Conservation (phyloP, 2,797 vertebrate genomes). For the Sebastes alutus region DNA sequence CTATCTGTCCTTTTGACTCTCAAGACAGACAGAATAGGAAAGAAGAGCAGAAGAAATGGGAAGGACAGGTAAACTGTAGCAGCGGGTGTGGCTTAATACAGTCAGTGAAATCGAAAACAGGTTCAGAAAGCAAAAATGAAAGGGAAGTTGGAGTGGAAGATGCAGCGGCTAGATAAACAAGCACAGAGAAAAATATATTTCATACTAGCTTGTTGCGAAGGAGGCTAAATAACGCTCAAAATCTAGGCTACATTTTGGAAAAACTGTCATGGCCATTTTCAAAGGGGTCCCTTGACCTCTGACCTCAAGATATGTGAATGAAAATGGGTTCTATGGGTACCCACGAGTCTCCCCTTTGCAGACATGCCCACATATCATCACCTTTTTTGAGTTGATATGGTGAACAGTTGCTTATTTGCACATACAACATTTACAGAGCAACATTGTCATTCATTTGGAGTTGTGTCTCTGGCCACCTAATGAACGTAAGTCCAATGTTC, state of each 20-base stretch:
- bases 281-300: too few species aligned
- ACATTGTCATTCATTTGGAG: background rate
- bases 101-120: constrained; percentile 4
- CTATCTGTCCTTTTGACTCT: constrained; percentile 48
- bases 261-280: too few species aligned
- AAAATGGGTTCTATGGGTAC: too few species aligned
- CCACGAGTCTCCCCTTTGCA: too few species aligned
- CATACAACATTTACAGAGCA: background rate
- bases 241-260: too few species aligned
- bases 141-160: background rate
- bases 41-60: background rate
- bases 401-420: background rate
- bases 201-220: too few species aligned
- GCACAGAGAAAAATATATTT: background rate
- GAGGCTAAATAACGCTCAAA: too few species aligned
- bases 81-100: constrained; percentile 6
- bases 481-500: background rate
- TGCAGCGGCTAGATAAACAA: background rate
- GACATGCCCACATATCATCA: too few species aligned
- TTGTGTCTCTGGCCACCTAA: background rate
- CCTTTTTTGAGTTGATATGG: background rate
- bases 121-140: background rate
- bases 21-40: constrained; percentile 29
- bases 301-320: too few species aligned
- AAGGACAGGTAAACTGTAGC: constrained; percentile 28